A percentile compares a stretch with the other conserved stretches of the same genome.
Conservation (phyloP, 2,113 vertebrate genomes). For the Oplegnathus fasciatus region DNA sequence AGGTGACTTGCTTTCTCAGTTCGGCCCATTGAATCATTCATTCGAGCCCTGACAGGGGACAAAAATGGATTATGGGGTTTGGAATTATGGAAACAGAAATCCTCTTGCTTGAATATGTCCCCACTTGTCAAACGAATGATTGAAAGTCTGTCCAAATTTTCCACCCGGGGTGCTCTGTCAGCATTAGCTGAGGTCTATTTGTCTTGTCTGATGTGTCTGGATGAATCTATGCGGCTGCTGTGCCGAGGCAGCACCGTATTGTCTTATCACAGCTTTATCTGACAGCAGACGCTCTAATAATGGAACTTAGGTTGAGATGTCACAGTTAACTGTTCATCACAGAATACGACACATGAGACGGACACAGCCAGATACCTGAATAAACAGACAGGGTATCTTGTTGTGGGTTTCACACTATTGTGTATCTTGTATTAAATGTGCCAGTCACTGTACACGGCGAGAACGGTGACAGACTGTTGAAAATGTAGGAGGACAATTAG, state of each 20-base stretch:
- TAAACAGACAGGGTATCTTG: slow-evolving; percentile 49
- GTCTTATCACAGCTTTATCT: slow-evolving; percentile 75
- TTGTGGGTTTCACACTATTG: slow-evolving; percentile 35
- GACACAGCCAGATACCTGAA: slow-evolving; percentile 42
- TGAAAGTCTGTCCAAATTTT: slow-evolving; percentile 77
- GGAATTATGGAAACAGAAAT: slow-evolving; percentile 79
- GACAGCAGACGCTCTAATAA: slow-evolving; percentile 73
- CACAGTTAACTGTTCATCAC: slow-evolving; percentile 63
- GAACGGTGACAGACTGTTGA: slow-evolving; percentile 61
- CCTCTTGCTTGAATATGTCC: slow-evolving; percentile 71
- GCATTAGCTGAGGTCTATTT: slow-evolving; percentile 78
- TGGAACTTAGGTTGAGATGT: slow-evolving; percentile 69
- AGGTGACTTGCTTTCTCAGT: slow-evolving; percentile 62
- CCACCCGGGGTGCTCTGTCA: slow-evolving; percentile 71
- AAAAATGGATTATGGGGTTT: slow-evolving; percentile 73
- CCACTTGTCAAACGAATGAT: slow-evolving; percentile 71
- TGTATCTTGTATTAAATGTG: slow-evolving; percentile 57
- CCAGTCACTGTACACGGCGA: slow-evolving; percentile 61
- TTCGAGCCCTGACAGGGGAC: slow-evolving; percentile 53
- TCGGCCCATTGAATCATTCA: slow-evolving; percentile 56
- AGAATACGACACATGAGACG: slow-evolving; percentile 41
- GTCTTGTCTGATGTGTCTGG: slow-evolving; percentile 80
- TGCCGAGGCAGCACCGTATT: slow-evolving; percentile 60
- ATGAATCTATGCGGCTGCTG: slow-evolving; percentile 58
- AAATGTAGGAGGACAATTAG: slow-evolving; percentile 75